Base-by-base conservation (phyloP, 2,797 vertebrate species). In the Eulemur coronatus region DNA sequence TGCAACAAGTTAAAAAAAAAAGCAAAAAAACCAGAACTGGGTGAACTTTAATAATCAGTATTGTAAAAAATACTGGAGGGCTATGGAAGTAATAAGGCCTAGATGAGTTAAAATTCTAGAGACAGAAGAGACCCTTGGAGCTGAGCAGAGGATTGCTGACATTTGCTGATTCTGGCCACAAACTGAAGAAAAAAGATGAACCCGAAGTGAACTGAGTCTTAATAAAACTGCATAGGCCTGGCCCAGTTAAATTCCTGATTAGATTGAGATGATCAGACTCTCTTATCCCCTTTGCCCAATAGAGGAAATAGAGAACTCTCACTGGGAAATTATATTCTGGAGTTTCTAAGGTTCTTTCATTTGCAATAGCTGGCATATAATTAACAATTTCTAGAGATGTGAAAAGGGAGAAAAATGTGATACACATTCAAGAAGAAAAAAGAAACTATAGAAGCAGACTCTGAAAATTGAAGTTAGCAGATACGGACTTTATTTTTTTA, bases 41-140 rank as follows among this genome's bases (percentile, higher is more conserved):
- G 17, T 73, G 26, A 69, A 65, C 52, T 84, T 96, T 94, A 80
- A 94, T 69, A 89, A 59, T 17, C 22, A 48, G 17, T 33, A 55
- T 57, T 93, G 70, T 48, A 15, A 79, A 79, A 94, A 86, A 86
- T 79, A 87, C 22, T 76, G 38, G 57, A 91, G 73, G 17, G 8
- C 24, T 87, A 10, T 92, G 52, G 70, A 80, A 95, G 38, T 78
- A 89, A 50, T 76, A 57, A 95, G 30, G 48, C 86, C 12, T 79
- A 94, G 89, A 61, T 94, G 55, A 90, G 75, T 88, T 97, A 75
- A 92, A 92, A 90, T 90, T 95, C 13, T 7, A n/a, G 84, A 55
- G 15, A 48, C 20, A 57, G 76, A 91, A 65, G 69, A 86, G 80
- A 48, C 43, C 1, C 79, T 89, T 96, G 33, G 81, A 88, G 46